Conservation (phyloP, 2,797 vertebrate genomes). For the Saguinus oedipus region DNA sequence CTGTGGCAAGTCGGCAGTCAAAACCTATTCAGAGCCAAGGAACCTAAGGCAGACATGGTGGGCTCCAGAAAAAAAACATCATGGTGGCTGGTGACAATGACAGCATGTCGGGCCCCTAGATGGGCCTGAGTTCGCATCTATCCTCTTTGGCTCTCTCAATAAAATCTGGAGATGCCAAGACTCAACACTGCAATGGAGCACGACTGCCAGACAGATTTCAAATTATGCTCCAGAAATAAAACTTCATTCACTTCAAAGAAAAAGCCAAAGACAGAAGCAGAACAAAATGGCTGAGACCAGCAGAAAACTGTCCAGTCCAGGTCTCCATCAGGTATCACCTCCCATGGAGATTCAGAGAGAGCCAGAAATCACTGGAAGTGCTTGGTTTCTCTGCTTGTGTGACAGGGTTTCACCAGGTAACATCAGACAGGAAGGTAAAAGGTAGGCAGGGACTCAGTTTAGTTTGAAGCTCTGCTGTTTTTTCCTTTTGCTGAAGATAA, state of each 20-base stretch:
- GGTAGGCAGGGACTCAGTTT: neutral
- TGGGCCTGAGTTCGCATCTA: too few relatives aligned
- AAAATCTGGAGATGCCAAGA: neutral
- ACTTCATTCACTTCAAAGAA: neutral
- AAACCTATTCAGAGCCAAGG: neutral
- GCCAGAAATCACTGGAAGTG: neutral
- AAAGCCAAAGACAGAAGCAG: too few relatives aligned
- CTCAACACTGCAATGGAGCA: too few relatives aligned
- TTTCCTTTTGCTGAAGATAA: neutral
- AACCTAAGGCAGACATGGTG: neutral
- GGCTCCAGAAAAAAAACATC: neutral
- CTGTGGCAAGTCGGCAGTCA: neutral
- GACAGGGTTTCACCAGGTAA: too few relatives aligned
- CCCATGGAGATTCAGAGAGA: too few relatives aligned
- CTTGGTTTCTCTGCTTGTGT: neutral
- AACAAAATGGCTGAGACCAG: fast-evolving
- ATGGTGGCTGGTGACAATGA: neutral
- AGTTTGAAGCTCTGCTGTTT: neutral
- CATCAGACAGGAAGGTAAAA: neutral
- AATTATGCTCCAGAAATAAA: neutral
- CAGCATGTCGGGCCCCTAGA: neutral
- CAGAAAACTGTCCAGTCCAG: neutral
- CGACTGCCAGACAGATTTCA: neutral
- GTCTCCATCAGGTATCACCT: neutral
- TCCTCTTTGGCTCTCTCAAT: neutral